A percentile compares a stretch with the other conserved stretches of the same genome.
phyloP scores from a whole-genome alignment of 2,113 vertebrate species.

The Turnix velox region DNA sequence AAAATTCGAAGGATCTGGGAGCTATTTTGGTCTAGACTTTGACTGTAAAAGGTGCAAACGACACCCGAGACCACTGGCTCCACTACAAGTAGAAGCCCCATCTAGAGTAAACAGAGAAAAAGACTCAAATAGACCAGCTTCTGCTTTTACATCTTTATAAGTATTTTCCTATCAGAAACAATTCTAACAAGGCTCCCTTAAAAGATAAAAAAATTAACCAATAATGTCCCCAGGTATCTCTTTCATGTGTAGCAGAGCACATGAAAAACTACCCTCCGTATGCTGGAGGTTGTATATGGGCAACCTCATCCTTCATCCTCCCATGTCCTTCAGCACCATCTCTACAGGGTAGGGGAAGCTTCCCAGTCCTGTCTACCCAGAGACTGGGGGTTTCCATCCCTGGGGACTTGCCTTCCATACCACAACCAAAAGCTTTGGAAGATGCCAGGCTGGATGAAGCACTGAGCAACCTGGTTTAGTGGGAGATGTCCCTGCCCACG shows the following conservation, averaged over 20 bases:
- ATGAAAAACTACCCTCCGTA: no score
- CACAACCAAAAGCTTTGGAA: no score
- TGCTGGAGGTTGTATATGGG: no score
- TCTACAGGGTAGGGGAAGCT: no score
- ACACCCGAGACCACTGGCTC: constrained; percentile 37
- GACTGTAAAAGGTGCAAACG: constrained; percentile 56
- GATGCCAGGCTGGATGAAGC: no score
- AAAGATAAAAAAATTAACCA: background rate
- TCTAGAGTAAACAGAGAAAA: constrained; percentile 25
- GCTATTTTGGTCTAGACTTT: constrained; percentile 49
- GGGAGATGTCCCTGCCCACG: no score
- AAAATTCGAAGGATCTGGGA: constrained; percentile 19
- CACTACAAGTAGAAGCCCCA: constrained; percentile 24
- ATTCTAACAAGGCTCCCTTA: background rate
- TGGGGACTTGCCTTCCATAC: no score
- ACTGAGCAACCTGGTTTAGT: no score
- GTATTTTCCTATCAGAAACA: background rate
- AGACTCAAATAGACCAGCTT: background rate
- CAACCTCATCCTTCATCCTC: no score
- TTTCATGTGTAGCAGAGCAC: background rate
- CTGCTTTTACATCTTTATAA: background rate
- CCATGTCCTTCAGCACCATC: no score
- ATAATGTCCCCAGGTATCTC: background rate
- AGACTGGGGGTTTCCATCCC: no score
- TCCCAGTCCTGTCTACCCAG: no score